phyloP scores from a whole-genome alignment of 2,888 invertebrate species.

The Agrotis segetum region DNA sequence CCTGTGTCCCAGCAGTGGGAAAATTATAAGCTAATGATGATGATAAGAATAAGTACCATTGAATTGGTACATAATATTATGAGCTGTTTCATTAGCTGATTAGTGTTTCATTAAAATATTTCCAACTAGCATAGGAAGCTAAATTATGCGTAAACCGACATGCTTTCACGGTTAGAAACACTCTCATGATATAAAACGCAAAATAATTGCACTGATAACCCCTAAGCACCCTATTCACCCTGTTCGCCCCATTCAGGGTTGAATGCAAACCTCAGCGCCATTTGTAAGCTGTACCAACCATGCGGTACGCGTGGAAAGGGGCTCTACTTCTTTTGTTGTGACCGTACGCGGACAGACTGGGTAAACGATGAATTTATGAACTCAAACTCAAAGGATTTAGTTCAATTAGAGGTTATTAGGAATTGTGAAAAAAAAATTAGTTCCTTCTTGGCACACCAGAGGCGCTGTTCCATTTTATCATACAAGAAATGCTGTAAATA shows the following conservation, averaged over 20 bases:
- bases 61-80: neutral
- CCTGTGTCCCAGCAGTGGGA: too few species aligned
- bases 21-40: too few species aligned
- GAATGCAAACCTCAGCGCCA: constrained; percentile 28
- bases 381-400: too few species aligned
- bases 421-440: too few species aligned
- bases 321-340: constrained; percentile 10
- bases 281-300: constrained; percentile 16
- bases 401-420: too few species aligned
- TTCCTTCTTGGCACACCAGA: too few species aligned
- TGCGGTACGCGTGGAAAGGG: constrained; percentile 12
- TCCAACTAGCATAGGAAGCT: neutral
- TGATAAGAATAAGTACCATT: too few species aligned
- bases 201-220: constrained; percentile 53
- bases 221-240: constrained; percentile 31
- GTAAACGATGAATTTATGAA: neutral
- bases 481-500: too few species aligned
- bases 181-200: constrained; percentile 28
- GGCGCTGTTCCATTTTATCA: too few species aligned
- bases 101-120: neutral
- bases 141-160: constrained; percentile 23
- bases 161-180: constrained; percentile 22
- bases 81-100: neutral
- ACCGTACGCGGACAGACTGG: neutral
- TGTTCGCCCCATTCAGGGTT: constrained; percentile 26